Evolutionary conservation across 2,888 invertebrate species (phyloP), one percentile per base, ranked within the genome.

Genomic region (Tenthredo distinguenda): DNA sequence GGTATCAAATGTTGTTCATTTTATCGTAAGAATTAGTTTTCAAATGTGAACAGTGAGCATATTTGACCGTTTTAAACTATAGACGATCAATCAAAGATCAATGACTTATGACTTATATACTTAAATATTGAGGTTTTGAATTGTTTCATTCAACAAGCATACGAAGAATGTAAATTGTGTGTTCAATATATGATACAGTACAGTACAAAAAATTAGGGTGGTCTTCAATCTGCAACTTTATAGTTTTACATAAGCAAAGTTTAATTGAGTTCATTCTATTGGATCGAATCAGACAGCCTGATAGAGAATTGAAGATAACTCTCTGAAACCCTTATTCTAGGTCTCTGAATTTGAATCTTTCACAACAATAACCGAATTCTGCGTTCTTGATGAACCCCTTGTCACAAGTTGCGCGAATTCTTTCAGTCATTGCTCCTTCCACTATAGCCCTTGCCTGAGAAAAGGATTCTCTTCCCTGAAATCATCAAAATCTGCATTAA

Each of bases 381-480:
- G n/a, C 55, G n/a, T 55, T 55, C 18, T 55, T 55, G 4, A 55
- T 7, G 5, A 55, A 18, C 18, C n/a, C n/a, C n/a, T 55, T 1
- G 50, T 50, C 15, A 18, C 55, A 55, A 55, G n/a, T n/a, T n/a
- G 0, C n/a, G n/a, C 5, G n/a, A 55, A 55, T 55, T 7, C 15
- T 55, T 62, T 26, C 26, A 26, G 26, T 26, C 26, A 26, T 26
- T 26, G 26, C 26, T 26, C 26, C 1, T 65, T 5, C 0, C 9
- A 12, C 65, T 65, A 31, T 31, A 62, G 21, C 10, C 21, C 58
- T n/a, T 21, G n/a, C 6, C 40, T 12, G 7, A 72, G 7, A 26
- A 72, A 72, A 7, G 40, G 72, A 15, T 40, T 40, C n/a, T 72
- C n/a, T 40, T 72, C 40, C 72, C 72, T 72, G 40, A 40, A 72